Evolutionary conservation across 2,797 vertebrate genomes (phyloP), one percentile per base, ranked within the genome.

Genomic region (Galaxias olidus): DNA sequence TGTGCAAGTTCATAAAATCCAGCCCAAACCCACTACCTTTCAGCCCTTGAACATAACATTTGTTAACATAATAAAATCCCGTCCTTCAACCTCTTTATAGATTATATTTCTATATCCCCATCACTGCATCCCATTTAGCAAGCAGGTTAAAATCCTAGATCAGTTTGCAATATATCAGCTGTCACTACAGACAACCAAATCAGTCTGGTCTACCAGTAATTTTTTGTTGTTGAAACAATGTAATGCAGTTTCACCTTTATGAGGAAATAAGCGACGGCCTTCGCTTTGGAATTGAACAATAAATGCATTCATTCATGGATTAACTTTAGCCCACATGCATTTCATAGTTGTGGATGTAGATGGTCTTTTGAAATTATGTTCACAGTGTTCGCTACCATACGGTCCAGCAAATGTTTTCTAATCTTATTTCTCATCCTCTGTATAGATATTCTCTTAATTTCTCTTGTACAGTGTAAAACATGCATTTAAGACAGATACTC

Each of bases 301-400:
- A 43, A 60, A 30, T 30, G 30, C 30, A 30, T 30, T 74, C 63
- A 0, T 51, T 68, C 47, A 50, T 61, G 62, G 48, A 20, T 4
- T 5, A 61, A 18, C 43, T 12, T 14, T 6, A 2, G 30, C 30
- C 6, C 30, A 30, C 30, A 68, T 46, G 45, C 13, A 70, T 62
- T 72, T 61, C 53, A 62, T 53, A 53, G 72, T 64, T n/a, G 11
- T 71, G 63, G 70, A 14, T n/a, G 30, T 41, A 4, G 44, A 40
- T 5, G 56, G n/a, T n/a, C 51, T 17, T 13, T n/a, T 59, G 69
- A 78, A 79, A 82, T 54, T 75, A 82, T 85, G 75, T 86, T 91
- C 88, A 91, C 89, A 89, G 86, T 91, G 86, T 88, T 91, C 71
- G 78, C 85, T 85, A 88, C 83, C 80, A 84, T 85, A 70, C 82